These are phyloP conservation scores for Pyrgilauda ruficollis DNA, from an alignment of 2,113 vertebrate genomes.

Conservation along the genomic window DNA sequence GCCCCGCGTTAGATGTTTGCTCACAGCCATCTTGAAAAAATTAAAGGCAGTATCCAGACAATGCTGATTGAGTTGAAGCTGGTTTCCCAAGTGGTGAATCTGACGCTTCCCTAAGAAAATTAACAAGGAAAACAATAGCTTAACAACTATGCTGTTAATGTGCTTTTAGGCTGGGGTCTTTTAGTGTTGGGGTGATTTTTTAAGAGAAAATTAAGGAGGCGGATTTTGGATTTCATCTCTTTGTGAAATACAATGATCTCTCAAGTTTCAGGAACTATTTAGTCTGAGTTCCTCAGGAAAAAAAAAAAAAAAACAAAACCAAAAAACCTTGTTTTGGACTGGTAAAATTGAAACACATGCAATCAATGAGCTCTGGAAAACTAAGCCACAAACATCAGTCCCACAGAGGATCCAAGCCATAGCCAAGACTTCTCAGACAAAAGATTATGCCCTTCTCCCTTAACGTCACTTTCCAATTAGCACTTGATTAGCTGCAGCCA, in stretches of 20 bases:
- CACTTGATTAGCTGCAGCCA: not conserved
- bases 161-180: not conserved
- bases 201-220: not conserved
- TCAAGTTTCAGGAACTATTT: not conserved
- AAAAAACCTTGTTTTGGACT: not conserved
- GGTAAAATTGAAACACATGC: not conserved
- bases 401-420: not conserved
- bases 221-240: not conserved
- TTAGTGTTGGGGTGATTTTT: rapidly evolving
- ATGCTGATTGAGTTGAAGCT: conserved; percentile 94
- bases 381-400: not conserved
- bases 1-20: conserved; percentile 86
- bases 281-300: not conserved
- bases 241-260: not conserved
- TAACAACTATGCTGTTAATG: not conserved
- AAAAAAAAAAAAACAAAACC: not conserved
- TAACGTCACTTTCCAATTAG: not conserved
- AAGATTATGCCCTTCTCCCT: not conserved
- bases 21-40: conserved; percentile 98
- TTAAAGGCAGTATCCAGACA: conserved; percentile 95
- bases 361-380: not conserved
- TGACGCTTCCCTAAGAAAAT: conserved; percentile 78
- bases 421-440: not conserved
- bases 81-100: conserved; percentile 90
- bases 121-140: not conserved